Evolutionary conservation across 2,888 invertebrate genomes (phyloP), one percentile per base, ranked within the genome.

Genomic region (Caradrina clavipalpis): DNA sequence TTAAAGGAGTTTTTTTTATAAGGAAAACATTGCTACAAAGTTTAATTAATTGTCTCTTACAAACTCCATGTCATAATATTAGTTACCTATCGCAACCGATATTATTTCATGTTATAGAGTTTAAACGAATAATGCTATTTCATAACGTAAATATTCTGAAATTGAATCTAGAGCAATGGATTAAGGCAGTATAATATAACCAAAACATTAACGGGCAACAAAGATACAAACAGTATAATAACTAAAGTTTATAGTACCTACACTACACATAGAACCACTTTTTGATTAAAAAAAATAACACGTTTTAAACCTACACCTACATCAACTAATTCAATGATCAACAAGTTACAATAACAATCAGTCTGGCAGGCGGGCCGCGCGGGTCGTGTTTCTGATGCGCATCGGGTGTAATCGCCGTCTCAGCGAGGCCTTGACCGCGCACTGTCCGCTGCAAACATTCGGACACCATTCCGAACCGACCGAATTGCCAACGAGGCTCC

Each of bases 381-480:
- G 84, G 88, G 73, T 92, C 90, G 86, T 83, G 87, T 93, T 90
- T 90, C 91, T 84, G 85, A 89, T 87, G 91, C 90, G 90, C 91
- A 86, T 88, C 87, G 80, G 77, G 78, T 84, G 85, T 85, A 86
- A 86, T 86, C 83, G 88, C 86, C 81, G 86, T 76, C 88, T 88
- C 90, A 89, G 91, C 92, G 86, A 91, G 92, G 83, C 95, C 95
- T 95, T 95, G 95, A 94, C 95, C 94, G 91, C 88, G 73, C 76
- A 77, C 78, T 76, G 85, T 72, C 81, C 82, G 79, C 80, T 82
- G 80, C 86, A 79, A 86, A 87, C 85, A 87, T 90, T 89, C 80
- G 85, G 82, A 80, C 80, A 47, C 73, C 69, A 73, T 79, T 83
- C 78, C 84, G 73, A 80, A 58, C 63, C 65, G 72, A 49, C 75